Evolutionary conservation across 2,888 invertebrate genomes (phyloP).

Genomic region (Melangyna quadrimaculata): DNA sequence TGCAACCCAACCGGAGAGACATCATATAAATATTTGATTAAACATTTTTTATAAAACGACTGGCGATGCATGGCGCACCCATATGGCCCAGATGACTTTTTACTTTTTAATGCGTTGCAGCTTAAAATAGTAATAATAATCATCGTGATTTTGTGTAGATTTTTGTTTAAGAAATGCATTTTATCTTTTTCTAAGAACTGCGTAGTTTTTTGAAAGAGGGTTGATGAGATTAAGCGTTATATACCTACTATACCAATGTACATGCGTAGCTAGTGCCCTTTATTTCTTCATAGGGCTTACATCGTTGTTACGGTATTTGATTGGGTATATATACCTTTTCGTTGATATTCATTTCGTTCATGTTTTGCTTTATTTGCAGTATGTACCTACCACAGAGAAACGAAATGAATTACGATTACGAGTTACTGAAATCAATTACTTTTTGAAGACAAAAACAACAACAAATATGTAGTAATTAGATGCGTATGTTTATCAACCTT

Average conservation of each 20-base stretch:
- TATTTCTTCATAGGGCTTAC: background rate
- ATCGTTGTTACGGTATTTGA: too few species aligned
- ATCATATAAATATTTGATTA: background rate
- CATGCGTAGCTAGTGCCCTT: background rate
- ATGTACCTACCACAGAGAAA: too few species aligned
- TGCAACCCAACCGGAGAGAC: background rate
- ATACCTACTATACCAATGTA: background rate
- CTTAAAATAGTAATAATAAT: background rate
- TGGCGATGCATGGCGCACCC: slow-evolving; percentile 1
- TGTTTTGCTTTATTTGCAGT: too few species aligned
- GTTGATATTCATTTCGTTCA: too few species aligned
- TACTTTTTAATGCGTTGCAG: background rate
- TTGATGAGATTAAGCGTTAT: background rate
- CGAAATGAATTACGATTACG: too few species aligned
- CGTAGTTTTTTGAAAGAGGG: background rate
- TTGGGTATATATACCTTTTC: too few species aligned
- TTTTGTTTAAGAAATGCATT: background rate
- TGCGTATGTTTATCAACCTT: too few species aligned
- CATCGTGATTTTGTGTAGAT: background rate
- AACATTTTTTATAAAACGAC: background rate
- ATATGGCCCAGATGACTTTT: slow-evolving; percentile 3
- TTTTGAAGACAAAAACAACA: too few species aligned
- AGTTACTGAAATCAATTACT: too few species aligned
- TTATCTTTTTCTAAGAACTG: background rate
- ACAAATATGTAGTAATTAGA: too few species aligned